phyloP scores from a whole-genome alignment of 2,113 vertebrate genomes.

The Bubo bubo region DNA sequence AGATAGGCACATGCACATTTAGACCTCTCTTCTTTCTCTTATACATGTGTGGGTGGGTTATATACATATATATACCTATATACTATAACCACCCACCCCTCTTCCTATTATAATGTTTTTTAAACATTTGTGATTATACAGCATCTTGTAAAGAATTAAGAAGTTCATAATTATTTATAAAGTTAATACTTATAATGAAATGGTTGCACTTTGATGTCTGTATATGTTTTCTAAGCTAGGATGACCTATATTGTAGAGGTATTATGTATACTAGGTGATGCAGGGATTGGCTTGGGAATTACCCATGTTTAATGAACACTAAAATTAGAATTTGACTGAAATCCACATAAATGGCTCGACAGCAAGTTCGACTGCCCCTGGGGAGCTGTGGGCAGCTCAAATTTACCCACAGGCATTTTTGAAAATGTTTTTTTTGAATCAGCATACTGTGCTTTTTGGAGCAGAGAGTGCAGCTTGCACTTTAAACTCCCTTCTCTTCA shows the following conservation, averaged over 20 bases:
- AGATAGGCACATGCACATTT: background rate
- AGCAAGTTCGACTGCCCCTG: constrained; percentile 84
- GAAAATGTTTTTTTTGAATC: constrained; percentile 77
- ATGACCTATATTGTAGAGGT: constrained; percentile 82
- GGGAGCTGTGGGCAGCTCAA: constrained; percentile 87
- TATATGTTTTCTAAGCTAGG: constrained; percentile 69
- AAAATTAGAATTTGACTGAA: constrained; percentile 90
- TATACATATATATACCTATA: background rate
- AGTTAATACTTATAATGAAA: constrained; percentile 77
- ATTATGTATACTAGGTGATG: constrained; percentile 80
- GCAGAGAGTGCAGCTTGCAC: constrained; percentile 61
- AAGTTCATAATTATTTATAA: constrained; percentile 81
- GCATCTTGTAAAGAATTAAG: constrained; percentile 63
- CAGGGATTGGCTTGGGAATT: constrained; percentile 81
- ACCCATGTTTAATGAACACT: constrained; percentile 87
- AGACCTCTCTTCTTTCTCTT: background rate
- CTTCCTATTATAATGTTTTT: background rate
- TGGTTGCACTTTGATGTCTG: constrained; percentile 78
- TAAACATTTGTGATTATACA: constrained; percentile 56
- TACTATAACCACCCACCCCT: background rate
- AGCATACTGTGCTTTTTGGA: constrained; percentile 79
- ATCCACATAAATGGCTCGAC: constrained; percentile 86
- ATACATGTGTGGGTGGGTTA: accelerated
- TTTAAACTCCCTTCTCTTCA: constrained; percentile 48
- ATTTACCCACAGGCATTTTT: constrained; percentile 85